Evolutionary conservation across 2,797 vertebrate species (phyloP), one percentile per base, ranked within the genome.

Genomic region (Phoxinus dragarum): DNA sequence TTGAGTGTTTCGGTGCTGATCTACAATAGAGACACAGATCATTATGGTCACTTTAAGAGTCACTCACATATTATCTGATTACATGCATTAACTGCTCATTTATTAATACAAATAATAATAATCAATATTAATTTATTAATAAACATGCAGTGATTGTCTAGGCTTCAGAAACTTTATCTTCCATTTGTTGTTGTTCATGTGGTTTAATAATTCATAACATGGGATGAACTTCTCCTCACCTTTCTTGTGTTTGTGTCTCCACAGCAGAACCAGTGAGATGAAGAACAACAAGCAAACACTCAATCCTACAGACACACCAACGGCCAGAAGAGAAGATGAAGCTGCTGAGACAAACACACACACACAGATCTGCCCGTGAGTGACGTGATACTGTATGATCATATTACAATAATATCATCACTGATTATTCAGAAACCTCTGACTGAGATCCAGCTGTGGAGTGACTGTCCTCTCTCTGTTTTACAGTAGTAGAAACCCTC

Each of bases 401-500:
- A 3, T 17, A 47, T 11, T 59, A 14, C n/a, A 69, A 10, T 31
- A 34, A 12, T 5, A 40, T 59, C 23, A 59, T 59, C 56, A 59
- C 0, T n/a, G 21, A 76, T 14, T 6, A 1, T 19, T 23, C 7
- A 61, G n/a, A 27, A 0, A 61, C 59, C 68, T 80, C 31, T 85
- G 67, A 87, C 69, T 74, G 86, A 84, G 69, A 80, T 54, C 78
- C 78, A 67, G 40, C 78, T 67, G 16, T 21, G 23, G 10, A n/a
- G 61, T 6, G 78, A 80, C 61, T 23, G 19, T 80, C 40, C 78
- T 80, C 27, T 80, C 40, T 31, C 61, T 67, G 11, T 40, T 80
- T 67, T 80, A 80, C 76, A 85, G 74, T 14, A 40, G 66, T 80
- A 85, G 66, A 80, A 42, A 54, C 75, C 84, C 47, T 79, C 75